Base-by-base conservation (phyloP, 2,888 invertebrate species). In the Cryptocephalus moraei region DNA sequence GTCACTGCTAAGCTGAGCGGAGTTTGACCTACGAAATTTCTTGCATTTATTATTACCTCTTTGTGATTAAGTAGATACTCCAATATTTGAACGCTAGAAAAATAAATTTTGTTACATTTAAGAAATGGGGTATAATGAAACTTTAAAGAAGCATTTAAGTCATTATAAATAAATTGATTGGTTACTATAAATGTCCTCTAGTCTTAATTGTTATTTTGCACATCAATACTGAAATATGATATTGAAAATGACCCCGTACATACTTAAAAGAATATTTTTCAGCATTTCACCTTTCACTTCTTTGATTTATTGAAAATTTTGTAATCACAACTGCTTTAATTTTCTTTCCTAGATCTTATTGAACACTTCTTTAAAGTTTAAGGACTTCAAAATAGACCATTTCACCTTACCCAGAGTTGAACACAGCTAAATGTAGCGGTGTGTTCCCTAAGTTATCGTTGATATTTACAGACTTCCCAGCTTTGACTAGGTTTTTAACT, bases 371-470 rank as follows among this genome's bases (percentile, higher is more conserved):
- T 22, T 22, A 22, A 22, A 22, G 22, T 22, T 22, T 22, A 6
- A 22, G 22, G 22, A 22, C 22, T 22, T 22, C n/a, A n/a, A n/a
- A 22, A 4, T 22, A 4, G 22, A 22, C 3, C 22, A 36, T 36
- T 11, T 12, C 10, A 12, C 10, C 55, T 49, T 54, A 59, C 59
- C 46, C 51, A 31, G 55, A 47, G 14, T 45, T 47, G 32, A 53
- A 8, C 4, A 53, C 55, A 9, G 59, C 57, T 12, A 53, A 22
- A 44, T 61, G 61, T 33, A 61, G 44, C 9, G 60, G 53, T 8
- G 56, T 54, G 45, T 58, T 55, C 12, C 58, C 57, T 46, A 53
- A 38, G 41, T 61, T 58, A 45, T 60, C 59, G 32, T 49, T 50
- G n/a, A 52, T 46, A 45, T 56, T 56, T 13, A 56, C 41, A n/a